phyloP scores from a whole-genome alignment of 2,888 invertebrate species.

The Myopa testacea region DNA sequence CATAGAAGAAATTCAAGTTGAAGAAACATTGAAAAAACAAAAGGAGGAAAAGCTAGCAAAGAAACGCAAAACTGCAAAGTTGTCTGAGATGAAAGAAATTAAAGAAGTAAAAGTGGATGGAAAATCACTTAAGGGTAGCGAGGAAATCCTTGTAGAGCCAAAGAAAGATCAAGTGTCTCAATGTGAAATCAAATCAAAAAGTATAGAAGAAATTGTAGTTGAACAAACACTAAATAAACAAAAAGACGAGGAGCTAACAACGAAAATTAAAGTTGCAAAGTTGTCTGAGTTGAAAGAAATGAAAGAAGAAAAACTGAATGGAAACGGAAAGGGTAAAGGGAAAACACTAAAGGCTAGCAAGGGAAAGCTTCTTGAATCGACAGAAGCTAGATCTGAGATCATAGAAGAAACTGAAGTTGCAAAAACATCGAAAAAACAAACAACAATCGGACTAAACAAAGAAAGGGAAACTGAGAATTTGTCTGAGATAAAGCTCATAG shows the following conservation, averaged over 20 bases:
- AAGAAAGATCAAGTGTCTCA: slow-evolving; percentile 42
- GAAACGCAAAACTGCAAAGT: background rate
- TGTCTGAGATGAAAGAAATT: slow-evolving; percentile 38
- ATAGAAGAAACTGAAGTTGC: slow-evolving; percentile 3
- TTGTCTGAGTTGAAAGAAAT: background rate
- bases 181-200: slow-evolving; percentile 41
- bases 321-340: background rate
- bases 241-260: slow-evolving; percentile 43
- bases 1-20: slow-evolving; percentile 1
- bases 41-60: background rate
- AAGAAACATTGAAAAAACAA: background rate
- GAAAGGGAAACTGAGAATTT: background rate
- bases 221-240: slow-evolving; percentile 6
- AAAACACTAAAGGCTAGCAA: background rate
- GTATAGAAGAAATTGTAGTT: slow-evolving; percentile 31
- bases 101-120: slow-evolving; percentile 48
- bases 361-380: background rate
- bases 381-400: slow-evolving; percentile 26
- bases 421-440: background rate
- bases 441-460: background rate
- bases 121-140: slow-evolving; percentile 46
- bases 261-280: slow-evolving; percentile 15
- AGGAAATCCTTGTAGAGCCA: slow-evolving; percentile 39
- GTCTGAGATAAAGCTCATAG: slow-evolving; percentile 33
- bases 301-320: slow-evolving; percentile 7